Evolutionary conservation across 2,888 invertebrate genomes (phyloP), one percentile per base, ranked within the genome.

Genomic region (Amaurobius ferox): DNA sequence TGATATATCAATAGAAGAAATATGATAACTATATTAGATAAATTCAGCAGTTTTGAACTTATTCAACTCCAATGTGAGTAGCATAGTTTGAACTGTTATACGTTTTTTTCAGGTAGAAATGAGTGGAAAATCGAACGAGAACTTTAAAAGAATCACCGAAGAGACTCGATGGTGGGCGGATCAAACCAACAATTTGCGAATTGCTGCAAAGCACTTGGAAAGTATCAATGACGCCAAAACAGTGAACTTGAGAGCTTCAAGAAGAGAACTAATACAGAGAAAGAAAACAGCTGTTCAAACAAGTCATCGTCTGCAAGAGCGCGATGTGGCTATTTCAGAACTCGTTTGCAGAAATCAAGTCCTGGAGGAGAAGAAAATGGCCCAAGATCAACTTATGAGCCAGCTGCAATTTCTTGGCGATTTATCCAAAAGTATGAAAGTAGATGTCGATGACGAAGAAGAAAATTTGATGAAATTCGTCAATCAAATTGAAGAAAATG

Each of bases 131-230:
- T 5, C 70, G 28, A 44, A 74, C 28, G 35, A 40, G 5, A 74
- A 40, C 13, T 32, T 74, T 13, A 29, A 61, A 26, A 29, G 62
- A 32, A 70, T 74, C 9, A 40, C 44, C 2, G 81, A 81, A 5
- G 81, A 81, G 40, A 81, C 70, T 11, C 44, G 81, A 61, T 81
- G 81, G 81, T 81, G 61, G 61, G 16, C 30, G 26, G 68, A 74
- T 26, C 44, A 55, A 2, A 68, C 26, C 13, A 30, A 32, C 28
- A 44, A 66, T n/a, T 23, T 81, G 23, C 0, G 40, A 9, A 55
- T 67, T 9, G 70, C 39, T 30, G 0, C 5, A 11, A n/a, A 70
- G 1, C 35, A 32, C 2, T 19, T 81, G 32, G 28, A 44, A 44
- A 6, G 26, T 6, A 40, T n/a, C 19, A 74, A 74, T 13, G 11